Conservation (phyloP, 2,888 invertebrate genomes). For the Napeogenes sylphis region DNA sequence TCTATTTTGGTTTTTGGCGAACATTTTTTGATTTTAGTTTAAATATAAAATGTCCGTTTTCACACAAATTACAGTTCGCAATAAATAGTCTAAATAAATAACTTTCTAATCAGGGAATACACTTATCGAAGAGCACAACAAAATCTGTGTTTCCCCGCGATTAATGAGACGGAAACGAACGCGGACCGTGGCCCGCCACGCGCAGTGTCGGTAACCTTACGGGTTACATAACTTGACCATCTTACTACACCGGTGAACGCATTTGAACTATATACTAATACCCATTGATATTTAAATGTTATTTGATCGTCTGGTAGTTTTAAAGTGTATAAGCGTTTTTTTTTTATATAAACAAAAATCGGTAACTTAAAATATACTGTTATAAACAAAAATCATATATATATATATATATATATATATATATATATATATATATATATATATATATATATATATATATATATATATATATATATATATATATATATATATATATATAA, state of each 20-base stretch:
- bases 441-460: too few species aligned
- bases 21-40: too few species aligned
- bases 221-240: conserved; percentile 52
- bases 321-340: conserved; percentile 9
- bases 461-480: too few species aligned
- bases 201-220: conserved; percentile 53
- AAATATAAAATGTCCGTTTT: too few species aligned
- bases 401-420: too few species aligned
- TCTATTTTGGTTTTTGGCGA: too few species aligned
- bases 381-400: too few species aligned
- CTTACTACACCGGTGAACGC: conserved; percentile 26
- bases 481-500: too few species aligned
- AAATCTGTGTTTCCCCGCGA: conserved; percentile 19
- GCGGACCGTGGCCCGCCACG: conserved; percentile 32
- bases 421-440: too few species aligned
- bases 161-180: conserved; percentile 27
- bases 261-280: conserved; percentile 22
- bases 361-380: not conserved
- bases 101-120: conserved; percentile 8
- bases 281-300: conserved; percentile 19
- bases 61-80: too few species aligned
- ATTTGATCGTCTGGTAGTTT: conserved; percentile 9
- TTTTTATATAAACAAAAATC: conserved; percentile 4
- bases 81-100: not conserved
- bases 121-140: conserved; percentile 8